Conservation (phyloP, 2,888 invertebrate genomes). For the Eurois occulta region DNA sequence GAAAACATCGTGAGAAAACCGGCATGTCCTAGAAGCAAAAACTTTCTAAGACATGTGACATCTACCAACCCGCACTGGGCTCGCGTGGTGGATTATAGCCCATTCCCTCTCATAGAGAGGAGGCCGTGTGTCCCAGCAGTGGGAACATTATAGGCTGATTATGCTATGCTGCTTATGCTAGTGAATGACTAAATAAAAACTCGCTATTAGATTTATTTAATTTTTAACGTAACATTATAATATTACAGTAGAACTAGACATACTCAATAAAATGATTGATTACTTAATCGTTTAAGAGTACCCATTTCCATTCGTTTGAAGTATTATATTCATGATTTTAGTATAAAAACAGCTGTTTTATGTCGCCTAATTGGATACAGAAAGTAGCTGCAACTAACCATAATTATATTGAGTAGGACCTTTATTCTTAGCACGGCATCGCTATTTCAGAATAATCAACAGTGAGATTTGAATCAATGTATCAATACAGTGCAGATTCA, state of each 20-base stretch:
- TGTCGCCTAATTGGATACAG: neutral
- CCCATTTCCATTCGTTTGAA: neutral
- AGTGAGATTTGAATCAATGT: neutral
- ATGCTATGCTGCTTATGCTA: too few species aligned
- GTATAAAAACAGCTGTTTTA: neutral
- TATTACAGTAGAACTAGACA: neutral
- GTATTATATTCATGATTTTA: too few species aligned
- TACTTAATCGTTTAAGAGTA: neutral
- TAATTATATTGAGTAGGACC: neutral
- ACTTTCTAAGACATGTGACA: too few species aligned
- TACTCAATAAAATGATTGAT: neutral
- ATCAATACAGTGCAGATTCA: neutral
- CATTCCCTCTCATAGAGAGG: too few species aligned
- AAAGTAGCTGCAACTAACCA: neutral
- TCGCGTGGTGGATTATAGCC: too few species aligned
- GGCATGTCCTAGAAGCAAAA: too few species aligned
- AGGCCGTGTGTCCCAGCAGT: too few species aligned
- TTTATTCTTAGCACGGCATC: neutral
- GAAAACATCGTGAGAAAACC: too few species aligned
- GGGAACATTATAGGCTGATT: too few species aligned
- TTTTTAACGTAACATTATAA: neutral
- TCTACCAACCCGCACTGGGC: too few species aligned
- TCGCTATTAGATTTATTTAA: too few species aligned
- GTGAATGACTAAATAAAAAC: neutral
- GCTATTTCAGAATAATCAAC: neutral